Base-by-base conservation (phyloP, 2,888 invertebrate species). In the Conchocele bisecta region DNA sequence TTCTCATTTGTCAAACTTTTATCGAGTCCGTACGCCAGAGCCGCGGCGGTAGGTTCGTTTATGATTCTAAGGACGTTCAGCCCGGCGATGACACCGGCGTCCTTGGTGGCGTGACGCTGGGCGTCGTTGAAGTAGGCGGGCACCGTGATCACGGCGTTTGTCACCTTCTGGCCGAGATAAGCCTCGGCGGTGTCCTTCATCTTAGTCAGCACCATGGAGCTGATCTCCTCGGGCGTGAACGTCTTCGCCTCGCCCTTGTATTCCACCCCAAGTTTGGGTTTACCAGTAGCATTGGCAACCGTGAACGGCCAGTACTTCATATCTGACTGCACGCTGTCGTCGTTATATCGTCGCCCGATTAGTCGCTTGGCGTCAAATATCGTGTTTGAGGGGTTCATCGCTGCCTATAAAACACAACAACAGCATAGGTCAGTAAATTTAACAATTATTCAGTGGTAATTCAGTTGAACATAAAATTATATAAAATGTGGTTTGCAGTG, bases 181-280 rank as follows among this genome's bases (percentile, higher is more conserved):
- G 91, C 89, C 72, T 92, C 92, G 42, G 92, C 92, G 4, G 87
- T 89, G 48, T 90, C 88, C 93, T 96, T 97, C 97, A 97, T 97
- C 90, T 97, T 97, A 17, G 94, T 95, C 81, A 97, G 93, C 56
- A 97, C 96, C 96, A 97, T 96, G 46, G 96, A 96, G 89, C 95
- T 95, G 81, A 97, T 94, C 92, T 97, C 97, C 91, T 97, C 96
- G 0, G 97, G 96, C 91, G 95, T 95, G 93, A 97, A 97, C 17
- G 93, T 93, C 91, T 97, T 98, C 71, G 92, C 92, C 92, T 97
- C 96, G 44, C 96, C 96, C 90, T 96, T 96, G 93, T 78, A 83
- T 48, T 88, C 88, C 3, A 86, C 89, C 68, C 86, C 75, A 5
- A 90, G 79, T 48, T 85, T 86, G 6, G 89, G 89, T 68, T 88